Evolutionary conservation across 2,888 invertebrate species (phyloP), one percentile per base, ranked within the genome.

Genomic region (Eucera pruinosa): DNA sequence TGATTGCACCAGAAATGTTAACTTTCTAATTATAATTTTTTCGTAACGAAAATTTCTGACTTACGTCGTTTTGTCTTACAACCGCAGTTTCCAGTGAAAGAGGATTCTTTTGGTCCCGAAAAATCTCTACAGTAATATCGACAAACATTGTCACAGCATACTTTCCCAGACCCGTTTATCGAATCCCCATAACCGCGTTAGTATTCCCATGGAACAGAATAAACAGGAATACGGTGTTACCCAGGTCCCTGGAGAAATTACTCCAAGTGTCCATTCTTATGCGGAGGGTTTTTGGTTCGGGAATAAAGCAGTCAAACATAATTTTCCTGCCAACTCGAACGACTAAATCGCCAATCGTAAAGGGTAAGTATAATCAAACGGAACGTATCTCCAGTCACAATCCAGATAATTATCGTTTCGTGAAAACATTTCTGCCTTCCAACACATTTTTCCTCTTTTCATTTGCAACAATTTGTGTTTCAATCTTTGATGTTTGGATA

Each of bases 201-300:
- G 2, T 30, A 20, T 54, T 27, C 45, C 54, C 66, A 13, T 70
- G 36, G 54, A 27, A 25, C 27, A 15, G 18, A 48, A 41, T 52
- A 23, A 23, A 47, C 47, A 47, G 20, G 43, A 30, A 33, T 33
- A 43, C 33, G 33, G 20, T 60, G 45, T 30, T 33, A 30, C 23
- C 23, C 25, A 2, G 13, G 41, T 20, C 80, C 41, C 67, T n/a
- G 2, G 72, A 80, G 72, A 76, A 81, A 81, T 81, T 81, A 76
- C 66, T 30, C 55, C 18, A 27, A 68, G 61, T 80, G 64, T 68
- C 48, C 47, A 43, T 58, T 33, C 43, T 72, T 80, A 68, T 65
- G 36, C 45, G 33, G 66, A 13, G 27, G 18, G 18, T 52, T 20
- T 20, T 15, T 18, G 13, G 15, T 27, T n/a, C 5, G 18, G 0